Evolutionary conservation across 2,113 vertebrate genomes (phyloP).

Genomic region (Galemys pyrenaicus): DNA sequence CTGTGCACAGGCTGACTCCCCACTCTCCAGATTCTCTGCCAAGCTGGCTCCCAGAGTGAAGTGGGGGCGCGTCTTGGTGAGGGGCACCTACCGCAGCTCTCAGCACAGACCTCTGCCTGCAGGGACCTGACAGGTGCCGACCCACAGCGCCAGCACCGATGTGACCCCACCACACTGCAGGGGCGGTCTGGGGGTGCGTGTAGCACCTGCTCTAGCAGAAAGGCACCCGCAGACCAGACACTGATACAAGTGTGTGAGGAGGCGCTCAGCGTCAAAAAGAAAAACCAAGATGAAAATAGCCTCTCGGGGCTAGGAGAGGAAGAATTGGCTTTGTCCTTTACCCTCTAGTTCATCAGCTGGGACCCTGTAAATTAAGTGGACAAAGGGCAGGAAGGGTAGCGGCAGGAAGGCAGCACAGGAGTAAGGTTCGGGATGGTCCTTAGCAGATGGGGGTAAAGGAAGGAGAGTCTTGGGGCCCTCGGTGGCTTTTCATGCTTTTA

Average conservation of each 20-base stretch:
- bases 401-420: too few relatives aligned
- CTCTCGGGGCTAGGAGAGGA: neutral
- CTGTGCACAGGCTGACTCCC: neutral
- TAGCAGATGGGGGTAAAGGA: too few relatives aligned
- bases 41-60: neutral
- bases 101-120: neutral
- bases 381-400: too few relatives aligned
- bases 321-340: neutral
- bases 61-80: neutral
- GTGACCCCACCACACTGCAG: neutral
- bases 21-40: too few relatives aligned
- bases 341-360: neutral
- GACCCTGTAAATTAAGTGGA: neutral
- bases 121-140: rapidly evolving
- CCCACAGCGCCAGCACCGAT: too few relatives aligned
- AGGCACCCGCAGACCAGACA: neutral
- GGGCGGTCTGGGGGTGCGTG: too few relatives aligned
- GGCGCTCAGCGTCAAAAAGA: rapidly evolving
- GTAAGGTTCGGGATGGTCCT: too few relatives aligned
- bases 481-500: too few relatives aligned
- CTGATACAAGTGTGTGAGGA: rapidly evolving
- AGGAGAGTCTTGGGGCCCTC: too few relatives aligned
- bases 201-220: rapidly evolving
- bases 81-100: neutral
- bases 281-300: neutral